Base-by-base conservation (phyloP, 2,797 vertebrate genomes). In the Sciurus carolinensis region DNA sequence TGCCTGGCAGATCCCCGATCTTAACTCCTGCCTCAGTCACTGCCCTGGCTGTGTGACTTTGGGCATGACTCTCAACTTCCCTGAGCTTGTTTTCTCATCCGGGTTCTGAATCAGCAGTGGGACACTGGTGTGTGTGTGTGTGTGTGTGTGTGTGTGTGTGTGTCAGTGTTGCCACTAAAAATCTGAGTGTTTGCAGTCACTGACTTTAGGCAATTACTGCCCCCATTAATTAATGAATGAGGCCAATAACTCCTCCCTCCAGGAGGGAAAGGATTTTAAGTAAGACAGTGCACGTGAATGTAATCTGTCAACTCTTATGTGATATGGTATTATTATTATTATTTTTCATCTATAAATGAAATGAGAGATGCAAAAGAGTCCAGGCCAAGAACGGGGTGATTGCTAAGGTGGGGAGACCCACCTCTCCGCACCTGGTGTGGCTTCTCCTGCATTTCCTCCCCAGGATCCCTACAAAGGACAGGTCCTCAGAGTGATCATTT, bases 1-100 rank as follows among this genome's bases (percentile, higher is more conserved):
- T 28, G 2, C 71, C 39, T 2, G 59, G 76, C 36, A 47, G 72
- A 44, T 26, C 1, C 13, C 50, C 28, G n/a, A 71, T 44, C 47
- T 82, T 36, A 62, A 15, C 47, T 36, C 7, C 59, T 26, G 39
- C 66, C 59, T 59, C 67, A 39, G 15, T 12, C 8, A 9, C 42
- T 1, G 6, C 26, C 75, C 24, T n/a, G 73, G 89, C 87, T 71
- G 67, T 47, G 71, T 72, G 67, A 44, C 57, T 20, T 75, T 15
- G 62, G n/a, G 30, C 30, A 20, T 14, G 36, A 86, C 87, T 89
- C 82, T 80, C 36, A 89, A 33, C 88, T 24, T 87, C 64, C 93
- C 91, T 91, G 91, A 85, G 20, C 22, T 76, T 18, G 28, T 44
- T 62, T 92, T 76, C 47, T 89, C 59, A 76, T 57, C 36, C 30